Evolutionary conservation across 2,888 invertebrate species (phyloP), one percentile per base, ranked within the genome.

Genomic region (Spisula subtruncata): DNA sequence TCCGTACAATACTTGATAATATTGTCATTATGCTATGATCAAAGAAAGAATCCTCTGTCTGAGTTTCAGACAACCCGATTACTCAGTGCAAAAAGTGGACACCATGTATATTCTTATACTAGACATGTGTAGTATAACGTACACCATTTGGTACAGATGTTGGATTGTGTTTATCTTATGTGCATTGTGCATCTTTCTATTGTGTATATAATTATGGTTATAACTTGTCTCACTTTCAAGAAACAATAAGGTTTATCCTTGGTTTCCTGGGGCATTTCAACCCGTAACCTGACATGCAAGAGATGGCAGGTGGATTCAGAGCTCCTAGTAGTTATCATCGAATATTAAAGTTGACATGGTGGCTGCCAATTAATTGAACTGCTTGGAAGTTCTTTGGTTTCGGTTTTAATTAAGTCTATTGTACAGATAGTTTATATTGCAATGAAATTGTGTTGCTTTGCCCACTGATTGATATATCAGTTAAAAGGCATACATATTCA

Each of bases 81-180:
- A 66, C 60, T 66, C n/a, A 25, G 25, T 10, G 25, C 12, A 8
- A 25, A 51, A 51, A 51, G 25, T 25, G 25, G 60, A 66, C 5
- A n/a, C 60, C n/a, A n/a, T n/a, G n/a, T n/a, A n/a, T n/a, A n/a
- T n/a, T n/a, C n/a, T n/a, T n/a, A n/a, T n/a, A n/a, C n/a, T n/a
- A n/a, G n/a, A n/a, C n/a, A n/a, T n/a, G n/a, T n/a, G n/a, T n/a
- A n/a, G n/a, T n/a, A n/a, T n/a, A n/a, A n/a, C n/a, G n/a, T n/a
- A n/a, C n/a, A n/a, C n/a, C 60, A 66, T 66, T 66, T 66, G 25
- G 60, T 25, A 41, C 41, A 66, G 60, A 66, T n/a, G n/a, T n/a
- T 10, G 1, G 60, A 66, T n/a, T 66, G 10, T 66, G 25, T 66
- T 66, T 66, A 25, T 25, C 25, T 25, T 25, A 10, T n/a, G 60